phyloP scores from a whole-genome alignment of 1,140 invertebrate genomes.

The Drosophila nikananu region DNA sequence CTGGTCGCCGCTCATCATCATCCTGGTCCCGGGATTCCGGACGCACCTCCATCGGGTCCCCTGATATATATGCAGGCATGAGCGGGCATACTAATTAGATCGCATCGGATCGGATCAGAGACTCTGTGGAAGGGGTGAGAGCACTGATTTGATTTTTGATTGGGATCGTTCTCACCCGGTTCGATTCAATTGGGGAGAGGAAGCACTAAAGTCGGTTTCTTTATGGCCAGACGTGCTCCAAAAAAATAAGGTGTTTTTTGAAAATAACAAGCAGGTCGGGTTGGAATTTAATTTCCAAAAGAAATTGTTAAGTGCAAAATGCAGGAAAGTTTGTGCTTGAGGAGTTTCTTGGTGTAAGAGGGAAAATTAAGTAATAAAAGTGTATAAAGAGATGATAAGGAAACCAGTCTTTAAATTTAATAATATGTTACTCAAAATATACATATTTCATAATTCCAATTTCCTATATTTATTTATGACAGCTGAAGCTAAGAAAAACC shows the following conservation, averaged over 20 bases:
- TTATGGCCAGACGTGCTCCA: constrained; percentile 58
- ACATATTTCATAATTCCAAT: not conserved
- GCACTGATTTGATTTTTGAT: constrained; percentile 71
- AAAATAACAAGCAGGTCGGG: constrained; percentile 9
- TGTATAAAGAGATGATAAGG: not conserved
- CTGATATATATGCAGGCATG: constrained; percentile 72
- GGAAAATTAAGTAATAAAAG: not conserved
- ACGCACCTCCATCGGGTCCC: constrained; percentile 57
- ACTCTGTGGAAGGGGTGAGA: constrained; percentile 26
- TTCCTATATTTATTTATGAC: not conserved
- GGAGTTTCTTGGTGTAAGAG: not conserved
- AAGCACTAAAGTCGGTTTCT: constrained; percentile 72
- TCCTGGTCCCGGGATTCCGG: constrained; percentile 55
- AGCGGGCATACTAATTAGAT: constrained; percentile 79
- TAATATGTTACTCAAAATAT: not conserved
- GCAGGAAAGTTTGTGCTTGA: not conserved
- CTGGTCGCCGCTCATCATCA: constrained; percentile 24
- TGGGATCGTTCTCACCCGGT: constrained; percentile 45
- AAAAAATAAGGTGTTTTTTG: constrained; percentile 20
- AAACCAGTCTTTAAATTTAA: not conserved
- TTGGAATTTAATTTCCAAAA: constrained; percentile 2
- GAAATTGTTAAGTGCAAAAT: constrained; percentile 25
- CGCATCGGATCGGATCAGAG: constrained; percentile 22
- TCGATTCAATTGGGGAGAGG: constrained; percentile 42
- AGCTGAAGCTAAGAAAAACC: not conserved